Base-by-base conservation (phyloP, 2,888 invertebrate genomes). In the Monopis laevigella region DNA sequence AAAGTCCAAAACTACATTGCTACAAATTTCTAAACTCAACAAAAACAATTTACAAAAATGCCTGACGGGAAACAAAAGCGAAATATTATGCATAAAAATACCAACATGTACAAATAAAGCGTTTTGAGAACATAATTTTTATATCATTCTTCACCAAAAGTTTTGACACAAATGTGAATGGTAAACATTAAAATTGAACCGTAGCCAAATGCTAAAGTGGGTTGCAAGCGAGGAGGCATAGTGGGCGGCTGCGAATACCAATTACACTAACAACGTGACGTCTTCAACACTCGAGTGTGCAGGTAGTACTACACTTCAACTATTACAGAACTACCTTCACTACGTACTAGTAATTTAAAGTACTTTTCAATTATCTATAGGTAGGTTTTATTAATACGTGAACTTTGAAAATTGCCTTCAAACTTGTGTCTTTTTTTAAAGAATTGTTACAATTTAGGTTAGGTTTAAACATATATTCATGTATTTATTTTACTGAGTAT, bases 71-170 rank as follows among this genome's bases (percentile, higher is more conserved):
- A 32, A 32, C 32, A 32, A 32, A 17, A 14, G 32, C 32, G 32
- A 17, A 32, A 17, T 32, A 32, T 32, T 32, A 32, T 32, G 65
- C 68, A 77, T 71, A 67, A 68, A 71, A 73, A 74, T 73, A 62
- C 63, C 66, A 60, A 70, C 61, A 75, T 65, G 70, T 71, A 74
- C 74, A 74, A 75, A 75, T 72, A 77, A 72, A 69, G 67, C 66
- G 57, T 65, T 68, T 59, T 58, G 17, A 17, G 32, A 17, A 13
- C 56, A 62, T 68, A 68, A 69, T 74, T 72, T 71, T 72, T 70
- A 63, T 72, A 68, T 69, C 63, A 62, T 60, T 62, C 61, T 71
- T 68, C 62, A 61, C 62, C 50, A 54, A 67, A 73, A 73, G 64
- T 72, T 74, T 71, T 70, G 68, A 68, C 70, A 70, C 63, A 71